Evolutionary conservation across 2,888 invertebrate species (phyloP), one percentile per base, ranked within the genome.

Genomic region (Hyppa rectilinea): DNA sequence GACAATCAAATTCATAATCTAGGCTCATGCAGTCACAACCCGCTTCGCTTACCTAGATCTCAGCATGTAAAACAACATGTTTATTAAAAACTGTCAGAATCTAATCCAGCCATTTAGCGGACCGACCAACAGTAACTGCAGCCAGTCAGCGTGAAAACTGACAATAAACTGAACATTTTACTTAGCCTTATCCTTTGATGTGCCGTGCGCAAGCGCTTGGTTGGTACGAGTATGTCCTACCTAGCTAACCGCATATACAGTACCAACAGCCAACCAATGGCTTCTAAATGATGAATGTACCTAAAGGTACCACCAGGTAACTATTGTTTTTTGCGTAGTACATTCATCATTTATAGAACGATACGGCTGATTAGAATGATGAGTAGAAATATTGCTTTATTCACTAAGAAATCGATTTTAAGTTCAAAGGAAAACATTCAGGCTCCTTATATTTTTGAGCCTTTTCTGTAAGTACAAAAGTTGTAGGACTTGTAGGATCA

Each of bases 101-200:
- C 31, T 55, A 55, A 71, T 29, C 12, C 23, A 7, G n/a, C 9
- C 12, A 60, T n/a, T 49, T 71, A 47, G 23, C 14, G 14, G 29
- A 36, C 45, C 20, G n/a, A 29, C n/a, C 23, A 55, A 43, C 36
- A 38, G n/a, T 60, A 38, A 60, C 61, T 17, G 17, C 31, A 40
- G n/a, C 17, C 34, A 58, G 61, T 45, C 60, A 45, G 77, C 43
- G 38, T 45, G 47, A 69, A 49, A 56, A 36, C 55, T 61, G 40
- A 40, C 40, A n/a, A 61, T 75, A 75, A 75, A 77, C 38, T 70
- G 29, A 31, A 52, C 23, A 20, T 62, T 77, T 75, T 75, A 75
- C 40, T 52, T 40, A 47, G 10, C 3, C 3, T 23, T 17, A 17
- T 1, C 4, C 52, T 71, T 71, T 78, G 75, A 78, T 63, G 12